These are phyloP conservation scores for Brachionus manjavacas DNA, from an alignment of 1,140 invertebrate species.

Conservation along the genomic window DNA sequence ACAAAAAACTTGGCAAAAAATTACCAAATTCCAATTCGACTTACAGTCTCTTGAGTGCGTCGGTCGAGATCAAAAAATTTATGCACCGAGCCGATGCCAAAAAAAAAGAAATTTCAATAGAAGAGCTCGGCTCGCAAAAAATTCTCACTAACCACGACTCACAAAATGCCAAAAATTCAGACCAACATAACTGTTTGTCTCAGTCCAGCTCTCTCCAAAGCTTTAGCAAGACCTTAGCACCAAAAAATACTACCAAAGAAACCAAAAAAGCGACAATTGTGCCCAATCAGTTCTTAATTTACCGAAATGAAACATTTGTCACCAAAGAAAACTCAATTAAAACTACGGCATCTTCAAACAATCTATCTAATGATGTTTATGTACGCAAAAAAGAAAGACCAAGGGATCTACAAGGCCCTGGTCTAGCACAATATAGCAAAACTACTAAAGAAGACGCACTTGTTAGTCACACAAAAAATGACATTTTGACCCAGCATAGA, in stretches of 20 bases:
- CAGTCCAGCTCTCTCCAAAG: background rate
- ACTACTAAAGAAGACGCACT: background rate
- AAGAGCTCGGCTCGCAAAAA: background rate
- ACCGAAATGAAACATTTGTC: slow-evolving; percentile 6
- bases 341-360: background rate
- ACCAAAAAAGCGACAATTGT: background rate
- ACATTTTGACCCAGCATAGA: background rate
- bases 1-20: background rate
- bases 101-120: background rate
- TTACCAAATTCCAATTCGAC: background rate
- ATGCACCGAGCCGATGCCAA: background rate
- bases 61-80: background rate
- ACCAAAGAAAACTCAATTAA: slow-evolving; percentile 19
- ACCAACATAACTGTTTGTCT: background rate
- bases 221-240: background rate
- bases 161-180: background rate
- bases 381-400: background rate
- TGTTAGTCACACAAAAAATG: background rate
- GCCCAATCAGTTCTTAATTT: slow-evolving; percentile 26
- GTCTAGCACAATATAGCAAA: background rate
- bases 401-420: background rate
- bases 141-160: background rate
- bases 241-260: background rate
- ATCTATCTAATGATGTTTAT: background rate
- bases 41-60: background rate